phyloP scores from a whole-genome alignment of 1,140 invertebrate species.

The Glossosoma conforme region DNA sequence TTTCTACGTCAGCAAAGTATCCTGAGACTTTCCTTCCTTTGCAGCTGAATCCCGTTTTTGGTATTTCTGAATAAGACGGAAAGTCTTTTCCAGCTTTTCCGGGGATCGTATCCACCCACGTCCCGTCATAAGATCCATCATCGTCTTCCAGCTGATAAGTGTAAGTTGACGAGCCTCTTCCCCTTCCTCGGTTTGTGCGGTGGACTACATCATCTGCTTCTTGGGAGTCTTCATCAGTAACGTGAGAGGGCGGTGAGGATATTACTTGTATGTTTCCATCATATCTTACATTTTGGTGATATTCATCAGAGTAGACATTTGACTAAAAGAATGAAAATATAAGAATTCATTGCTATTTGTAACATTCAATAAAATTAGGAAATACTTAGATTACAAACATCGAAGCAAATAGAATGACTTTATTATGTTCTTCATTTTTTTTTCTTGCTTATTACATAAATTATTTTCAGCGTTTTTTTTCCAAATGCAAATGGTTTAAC shows the following conservation, averaged over 20 bases:
- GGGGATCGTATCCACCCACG: conserved; percentile 43
- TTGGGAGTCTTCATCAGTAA: background rate
- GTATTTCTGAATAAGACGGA: conserved; percentile 49
- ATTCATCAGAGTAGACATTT: background rate
- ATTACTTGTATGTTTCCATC: conserved; percentile 6
- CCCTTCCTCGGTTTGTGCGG: conserved; percentile 8
- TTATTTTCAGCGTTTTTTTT: no score
- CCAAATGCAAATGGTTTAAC: no score
- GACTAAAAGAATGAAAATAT: background rate
- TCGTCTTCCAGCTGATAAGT: conserved; percentile 11
- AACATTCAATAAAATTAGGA: no score
- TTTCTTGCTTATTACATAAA: background rate
- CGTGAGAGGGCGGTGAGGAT: background rate
- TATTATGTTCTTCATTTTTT: background rate
- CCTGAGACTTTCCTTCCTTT: conserved; percentile 54
- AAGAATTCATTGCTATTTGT: no score
- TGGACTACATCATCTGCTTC: background rate
- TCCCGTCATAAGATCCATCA: conserved; percentile 24
- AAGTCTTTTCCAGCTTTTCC: conserved; percentile 52
- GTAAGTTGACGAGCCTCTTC: conserved; percentile 20
- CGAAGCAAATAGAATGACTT: background rate
- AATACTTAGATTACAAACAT: conserved; percentile 1
- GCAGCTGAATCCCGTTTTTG: conserved; percentile 56
- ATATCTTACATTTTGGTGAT: conserved; percentile 1
- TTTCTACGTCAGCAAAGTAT: conserved; percentile 58